These are phyloP conservation scores for Pecten maximus DNA, from an alignment of 2,888 invertebrate genomes.

Conservation along the genomic window DNA sequence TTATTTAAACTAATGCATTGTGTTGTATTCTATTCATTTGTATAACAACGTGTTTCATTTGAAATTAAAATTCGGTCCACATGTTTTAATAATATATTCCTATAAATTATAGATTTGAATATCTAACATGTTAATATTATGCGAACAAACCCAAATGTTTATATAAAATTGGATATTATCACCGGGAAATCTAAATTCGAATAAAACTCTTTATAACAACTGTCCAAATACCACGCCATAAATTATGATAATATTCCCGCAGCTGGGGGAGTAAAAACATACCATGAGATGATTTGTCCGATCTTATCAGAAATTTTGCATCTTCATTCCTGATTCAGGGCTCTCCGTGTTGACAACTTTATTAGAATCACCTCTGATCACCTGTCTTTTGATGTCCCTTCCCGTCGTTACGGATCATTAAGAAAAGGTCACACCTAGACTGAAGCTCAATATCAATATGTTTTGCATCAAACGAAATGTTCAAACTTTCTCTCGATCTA, in stretches of 20 bases:
- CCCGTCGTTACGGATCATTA: background rate
- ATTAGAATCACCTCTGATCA: background rate
- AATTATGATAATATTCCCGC: constrained; percentile 16
- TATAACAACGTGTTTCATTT: background rate
- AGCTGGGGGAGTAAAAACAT: background rate
- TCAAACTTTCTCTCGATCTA: background rate
- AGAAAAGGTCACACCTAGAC: background rate
- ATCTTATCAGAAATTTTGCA: background rate
- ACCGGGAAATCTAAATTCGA: background rate
- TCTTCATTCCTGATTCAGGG: constrained; percentile 12
- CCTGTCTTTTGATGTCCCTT: constrained; percentile 6
- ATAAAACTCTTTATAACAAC: background rate
- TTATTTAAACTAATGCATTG: background rate
- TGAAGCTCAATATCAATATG: background rate
- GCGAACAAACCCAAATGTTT: constrained; percentile 7
- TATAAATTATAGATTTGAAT: constrained; percentile 29
- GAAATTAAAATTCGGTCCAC: background rate
- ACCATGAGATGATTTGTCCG: background rate
- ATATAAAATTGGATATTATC: background rate
- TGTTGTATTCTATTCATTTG: background rate
- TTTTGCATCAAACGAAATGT: background rate
- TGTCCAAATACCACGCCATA: background rate
- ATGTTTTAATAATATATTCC: constrained; percentile 24
- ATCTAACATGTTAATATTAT: background rate
- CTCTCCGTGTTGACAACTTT: constrained; percentile 13